phyloP scores from a whole-genome alignment of 2,113 vertebrate species.

The Rana temporaria region DNA sequence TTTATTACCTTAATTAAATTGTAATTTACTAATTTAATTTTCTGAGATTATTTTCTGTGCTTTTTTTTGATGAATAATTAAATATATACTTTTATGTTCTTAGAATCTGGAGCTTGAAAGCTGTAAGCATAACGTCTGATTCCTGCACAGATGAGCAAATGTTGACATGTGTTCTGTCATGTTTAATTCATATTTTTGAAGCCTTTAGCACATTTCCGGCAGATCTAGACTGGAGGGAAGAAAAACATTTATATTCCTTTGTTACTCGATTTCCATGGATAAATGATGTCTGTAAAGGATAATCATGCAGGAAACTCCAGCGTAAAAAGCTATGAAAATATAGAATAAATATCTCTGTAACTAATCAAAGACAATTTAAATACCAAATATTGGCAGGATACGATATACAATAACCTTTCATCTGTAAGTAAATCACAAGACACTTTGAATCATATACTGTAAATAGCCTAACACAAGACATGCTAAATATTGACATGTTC shows the following conservation, averaged over 20 bases:
- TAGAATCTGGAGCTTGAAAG: not conserved
- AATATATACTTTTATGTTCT: not conserved
- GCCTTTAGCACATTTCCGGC: slow-evolving; percentile 18
- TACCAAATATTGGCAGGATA: not conserved
- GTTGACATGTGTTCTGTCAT: slow-evolving; percentile 7
- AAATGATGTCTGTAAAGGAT: not conserved
- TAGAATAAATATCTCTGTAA: slow-evolving; percentile 2
- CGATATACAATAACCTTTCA: slow-evolving; percentile 1
- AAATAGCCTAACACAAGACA: not conserved
- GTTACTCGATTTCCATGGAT: not conserved
- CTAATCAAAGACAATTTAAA: slow-evolving; percentile 18
- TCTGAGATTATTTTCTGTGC: not conserved
- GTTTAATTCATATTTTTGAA: slow-evolving; percentile 22
- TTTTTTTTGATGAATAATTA: slow-evolving; percentile 12
- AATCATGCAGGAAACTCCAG: not conserved
- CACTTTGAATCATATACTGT: not conserved
- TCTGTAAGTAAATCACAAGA: not conserved
- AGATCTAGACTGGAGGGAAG: not conserved
- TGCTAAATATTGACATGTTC: not conserved
- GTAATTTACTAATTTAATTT: no score
- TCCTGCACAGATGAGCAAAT: not conserved
- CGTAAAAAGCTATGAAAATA: not conserved
- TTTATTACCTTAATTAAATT: no score
- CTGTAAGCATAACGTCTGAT: not conserved
- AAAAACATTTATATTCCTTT: slow-evolving; percentile 15